Evolutionary conservation across 1,140 invertebrate genomes (phyloP), one percentile per base, ranked within the genome.

Genomic region (Sinonovacula constricta): DNA sequence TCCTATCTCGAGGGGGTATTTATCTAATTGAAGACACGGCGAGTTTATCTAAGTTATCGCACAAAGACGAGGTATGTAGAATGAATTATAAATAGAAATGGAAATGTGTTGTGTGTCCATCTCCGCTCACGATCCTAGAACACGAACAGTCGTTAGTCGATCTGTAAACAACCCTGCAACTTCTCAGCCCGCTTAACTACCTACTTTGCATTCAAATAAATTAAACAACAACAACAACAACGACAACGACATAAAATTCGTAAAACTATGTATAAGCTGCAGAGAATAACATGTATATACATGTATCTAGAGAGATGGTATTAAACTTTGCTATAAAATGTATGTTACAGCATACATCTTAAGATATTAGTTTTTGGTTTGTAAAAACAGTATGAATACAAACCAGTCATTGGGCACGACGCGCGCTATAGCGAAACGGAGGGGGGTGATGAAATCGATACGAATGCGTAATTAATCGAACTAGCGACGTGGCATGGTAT

Each of bases 21-120:
- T 72, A 72, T 72, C 70, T 72, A 72, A 72, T 72, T 72, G 22
- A 62, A 72, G 53, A 72, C 59, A 72, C 63, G 70, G 51, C 59
- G 68, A 45, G 33, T 59, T 62, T 72, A 72, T 72, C 70, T 59
- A 33, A 12, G 18, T 60, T 72, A 72, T 72, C 70, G 24, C 33
- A 72, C n/a, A 49, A 45, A 49, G 56, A 72, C 36, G 57, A 39
- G 14, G 70, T 49, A 59, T 39, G 34, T 62, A 26, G 51, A 49
- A 28, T 18, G 30, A 53, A 72, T 62, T 62, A 72, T 72, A 71
- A 71, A 71, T 59, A 31, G 54, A 59, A 56, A 59, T 45, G 24
- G 57, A 59, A 59, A 59, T 22, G 1, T 59, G 31, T 59, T 22
- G 15, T 28, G 57, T 30, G 18, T 18, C 24, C n/a, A 28, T 28